Conservation (phyloP, 2,888 invertebrate species). For the Lissonota sp. region DNA sequence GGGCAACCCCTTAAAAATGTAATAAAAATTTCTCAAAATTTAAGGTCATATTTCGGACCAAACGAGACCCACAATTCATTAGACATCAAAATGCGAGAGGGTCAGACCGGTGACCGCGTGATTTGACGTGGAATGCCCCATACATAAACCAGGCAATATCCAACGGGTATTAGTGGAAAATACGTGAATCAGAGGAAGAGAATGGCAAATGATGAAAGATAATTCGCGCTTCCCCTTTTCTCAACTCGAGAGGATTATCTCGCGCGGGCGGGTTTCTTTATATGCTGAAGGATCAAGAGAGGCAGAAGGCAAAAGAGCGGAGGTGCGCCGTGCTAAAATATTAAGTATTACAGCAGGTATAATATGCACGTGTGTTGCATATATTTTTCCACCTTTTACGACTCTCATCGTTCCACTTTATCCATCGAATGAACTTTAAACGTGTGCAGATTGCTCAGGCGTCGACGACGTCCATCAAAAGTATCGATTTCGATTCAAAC, state of each 20-base stretch:
- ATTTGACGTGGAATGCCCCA: too few species aligned
- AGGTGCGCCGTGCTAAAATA: slow-evolving; percentile 54
- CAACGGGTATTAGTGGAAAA: slow-evolving; percentile 12
- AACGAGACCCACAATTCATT: too few species aligned
- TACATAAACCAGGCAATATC: too few species aligned
- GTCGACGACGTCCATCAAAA: background rate
- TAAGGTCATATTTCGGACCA: too few species aligned
- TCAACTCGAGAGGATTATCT: slow-evolving; percentile 46
- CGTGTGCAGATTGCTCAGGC: background rate
- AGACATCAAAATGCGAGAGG: too few species aligned
- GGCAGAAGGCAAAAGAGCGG: background rate
- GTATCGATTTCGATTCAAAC: slow-evolving; percentile 31
- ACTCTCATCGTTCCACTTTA: slow-evolving; percentile 54
- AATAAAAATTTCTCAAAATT: too few species aligned
- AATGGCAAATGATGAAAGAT: slow-evolving; percentile 66
- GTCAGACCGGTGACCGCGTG: too few species aligned
- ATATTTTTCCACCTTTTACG: slow-evolving; percentile 24
- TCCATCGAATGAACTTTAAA: slow-evolving; percentile 55
- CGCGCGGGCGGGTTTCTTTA: slow-evolving; percentile 50
- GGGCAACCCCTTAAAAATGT: too few species aligned
- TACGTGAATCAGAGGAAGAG: slow-evolving; percentile 62
- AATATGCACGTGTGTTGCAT: slow-evolving; percentile 22
- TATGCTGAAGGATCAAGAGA: too few species aligned
- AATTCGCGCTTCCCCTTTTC: slow-evolving; percentile 55
- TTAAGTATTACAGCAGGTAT: slow-evolving; percentile 4